phyloP scores from a whole-genome alignment of 2,888 invertebrate genomes.

The Drosophila aldrichi region DNA sequence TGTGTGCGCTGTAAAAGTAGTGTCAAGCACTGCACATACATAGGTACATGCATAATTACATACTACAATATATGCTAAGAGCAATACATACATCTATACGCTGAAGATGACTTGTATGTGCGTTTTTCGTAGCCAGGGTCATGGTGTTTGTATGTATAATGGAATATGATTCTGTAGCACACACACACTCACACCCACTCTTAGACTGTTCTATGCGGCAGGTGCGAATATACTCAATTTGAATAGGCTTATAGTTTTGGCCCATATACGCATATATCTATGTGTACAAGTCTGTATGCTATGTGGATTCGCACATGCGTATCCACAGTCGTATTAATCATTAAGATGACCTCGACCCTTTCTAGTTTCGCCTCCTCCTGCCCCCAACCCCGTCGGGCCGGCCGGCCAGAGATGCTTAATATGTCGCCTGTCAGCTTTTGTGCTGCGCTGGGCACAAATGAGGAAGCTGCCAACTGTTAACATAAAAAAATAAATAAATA shows the following conservation, averaged over 20 bases:
- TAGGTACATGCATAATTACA: conserved; percentile 36
- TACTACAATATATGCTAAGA: conserved; percentile 1
- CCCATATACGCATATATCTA: conserved; percentile 3
- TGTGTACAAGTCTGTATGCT: not conserved
- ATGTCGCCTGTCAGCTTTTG: conserved; percentile 65
- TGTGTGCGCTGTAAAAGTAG: conserved; percentile 68
- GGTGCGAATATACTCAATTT: conserved; percentile 39
- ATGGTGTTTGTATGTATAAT: conserved; percentile 72
- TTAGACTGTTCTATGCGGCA: conserved; percentile 16
- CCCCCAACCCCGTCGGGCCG: not conserved
- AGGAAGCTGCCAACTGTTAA: conserved; percentile 73
- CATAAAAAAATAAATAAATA: conserved; percentile 75
- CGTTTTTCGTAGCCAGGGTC: conserved; percentile 67
- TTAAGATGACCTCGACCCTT: conserved; percentile 78
- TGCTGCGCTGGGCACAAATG: conserved; percentile 69
- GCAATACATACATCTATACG: conserved; percentile 3
- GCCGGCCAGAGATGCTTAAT: conserved; percentile 38
- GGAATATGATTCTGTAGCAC: conserved; percentile 55
- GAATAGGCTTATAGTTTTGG: conserved; percentile 36
- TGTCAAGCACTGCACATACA: conserved; percentile 65
- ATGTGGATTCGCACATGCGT: conserved; percentile 41
- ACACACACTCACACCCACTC: conserved; percentile 12
- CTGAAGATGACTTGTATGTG: conserved; percentile 20
- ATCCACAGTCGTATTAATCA: conserved; percentile 69
- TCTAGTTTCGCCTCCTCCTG: conserved; percentile 25